These are phyloP conservation scores for Marisa cornuarietis DNA, from an alignment of 1,140 invertebrate genomes.

Conservation along the genomic window DNA sequence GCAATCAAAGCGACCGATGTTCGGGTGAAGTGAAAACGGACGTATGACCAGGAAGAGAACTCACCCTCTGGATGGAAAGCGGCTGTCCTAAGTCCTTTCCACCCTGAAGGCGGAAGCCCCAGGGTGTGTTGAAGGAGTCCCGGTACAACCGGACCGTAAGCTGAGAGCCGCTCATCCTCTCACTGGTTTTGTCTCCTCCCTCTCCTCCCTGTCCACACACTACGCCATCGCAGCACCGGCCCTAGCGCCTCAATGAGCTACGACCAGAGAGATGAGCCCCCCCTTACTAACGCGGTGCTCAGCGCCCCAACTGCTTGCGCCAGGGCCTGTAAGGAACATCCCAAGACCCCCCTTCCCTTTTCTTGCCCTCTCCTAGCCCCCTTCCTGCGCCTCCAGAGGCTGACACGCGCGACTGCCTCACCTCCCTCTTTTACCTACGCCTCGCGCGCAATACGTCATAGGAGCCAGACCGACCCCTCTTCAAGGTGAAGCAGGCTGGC, in stretches of 20 bases:
- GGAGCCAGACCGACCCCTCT: no score
- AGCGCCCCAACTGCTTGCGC: no score
- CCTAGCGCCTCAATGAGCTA: no score
- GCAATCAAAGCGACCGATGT: no score
- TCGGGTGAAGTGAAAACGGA: neutral
- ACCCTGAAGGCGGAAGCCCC: slow-evolving; percentile 91
- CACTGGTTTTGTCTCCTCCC: neutral
- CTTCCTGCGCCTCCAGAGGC: neutral
- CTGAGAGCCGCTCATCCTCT: slow-evolving; percentile 37
- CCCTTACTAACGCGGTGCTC: no score
- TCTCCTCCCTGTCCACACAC: slow-evolving; percentile 1
- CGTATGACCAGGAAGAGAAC: slow-evolving; percentile 28
- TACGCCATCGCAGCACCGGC: neutral
- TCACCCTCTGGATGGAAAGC: slow-evolving; percentile 90
- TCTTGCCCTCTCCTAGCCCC: neutral
- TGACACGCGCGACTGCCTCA: neutral
- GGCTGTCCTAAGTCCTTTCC: slow-evolving; percentile 89
- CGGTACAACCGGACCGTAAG: slow-evolving; percentile 72
- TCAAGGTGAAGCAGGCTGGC: no score
- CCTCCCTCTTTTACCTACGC: no score
- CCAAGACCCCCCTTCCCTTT: neutral
- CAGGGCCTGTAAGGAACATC: no score
- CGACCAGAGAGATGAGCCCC: no score
- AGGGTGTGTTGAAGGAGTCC: slow-evolving; percentile 79
- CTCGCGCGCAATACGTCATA: no score